Percentiles rank a stretch among this genome's conserved stretches.
These are phyloP conservation scores for Pyrrhia umbra DNA, from an alignment of 2,888 invertebrate genomes.

Conservation along the genomic window DNA sequence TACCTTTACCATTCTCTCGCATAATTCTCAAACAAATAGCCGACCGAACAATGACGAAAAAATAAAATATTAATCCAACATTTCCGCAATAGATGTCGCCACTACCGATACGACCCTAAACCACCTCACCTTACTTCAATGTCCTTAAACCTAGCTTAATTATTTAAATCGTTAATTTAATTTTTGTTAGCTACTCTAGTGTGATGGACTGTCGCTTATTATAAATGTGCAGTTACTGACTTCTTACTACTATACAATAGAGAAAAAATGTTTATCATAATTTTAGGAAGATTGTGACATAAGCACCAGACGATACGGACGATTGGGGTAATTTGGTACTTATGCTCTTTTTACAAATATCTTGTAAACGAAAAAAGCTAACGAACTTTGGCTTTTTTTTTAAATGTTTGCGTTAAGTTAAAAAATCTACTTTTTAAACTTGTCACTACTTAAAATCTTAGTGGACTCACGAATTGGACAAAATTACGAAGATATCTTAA, in stretches of 20 bases:
- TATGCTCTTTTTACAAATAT: conserved; percentile 45
- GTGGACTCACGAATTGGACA: conserved; percentile 70
- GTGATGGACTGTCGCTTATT: conserved; percentile 78
- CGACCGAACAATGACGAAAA: conserved; percentile 20
- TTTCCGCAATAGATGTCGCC: conserved; percentile 62
- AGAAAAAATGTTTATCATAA: conserved; percentile 58
- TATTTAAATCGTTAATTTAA: conserved; percentile 66
- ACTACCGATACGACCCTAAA: conserved; percentile 58
- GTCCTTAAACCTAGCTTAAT: conserved; percentile 63
- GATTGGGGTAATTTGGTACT: conserved; percentile 58
- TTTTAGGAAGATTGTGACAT: conserved; percentile 68
- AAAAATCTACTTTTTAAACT: conserved; percentile 66
- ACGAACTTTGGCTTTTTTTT: conserved; percentile 76
- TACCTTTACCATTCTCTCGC: not conserved
- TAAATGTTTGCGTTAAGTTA: conserved; percentile 65
- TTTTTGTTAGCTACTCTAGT: conserved; percentile 72
- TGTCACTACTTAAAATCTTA: conserved; percentile 65
- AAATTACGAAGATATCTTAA: conserved; percentile 58
- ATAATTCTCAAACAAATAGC: conserved; percentile 21
- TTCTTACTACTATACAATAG: conserved; percentile 62
- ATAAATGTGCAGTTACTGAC: conserved; percentile 70
- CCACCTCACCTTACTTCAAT: conserved; percentile 50
- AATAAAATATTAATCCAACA: conserved; percentile 42
- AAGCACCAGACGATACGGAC: conserved; percentile 73
- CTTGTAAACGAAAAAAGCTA: conserved; percentile 64